A percentile compares a stretch with the other conserved stretches of the same genome.
Conservation (phyloP, 1,140 invertebrate genomes). For the Drosophila kepulauana region DNA sequence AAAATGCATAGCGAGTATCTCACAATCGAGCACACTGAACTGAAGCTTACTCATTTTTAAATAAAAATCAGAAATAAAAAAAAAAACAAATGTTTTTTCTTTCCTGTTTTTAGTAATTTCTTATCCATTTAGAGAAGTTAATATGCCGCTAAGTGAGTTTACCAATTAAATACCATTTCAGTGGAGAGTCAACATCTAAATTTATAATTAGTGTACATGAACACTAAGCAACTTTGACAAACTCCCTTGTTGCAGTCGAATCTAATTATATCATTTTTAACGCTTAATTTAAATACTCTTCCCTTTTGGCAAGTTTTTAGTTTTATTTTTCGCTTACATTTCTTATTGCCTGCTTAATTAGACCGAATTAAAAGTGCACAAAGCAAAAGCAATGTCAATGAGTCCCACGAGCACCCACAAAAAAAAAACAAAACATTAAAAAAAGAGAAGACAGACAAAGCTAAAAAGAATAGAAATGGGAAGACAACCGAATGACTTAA, state of each 20-base stretch:
- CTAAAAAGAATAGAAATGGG: slow-evolving; percentile 15
- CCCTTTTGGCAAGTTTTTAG: slow-evolving; percentile 31
- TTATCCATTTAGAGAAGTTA: too few relatives aligned
- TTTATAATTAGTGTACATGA: too few relatives aligned
- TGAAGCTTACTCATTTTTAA: too few relatives aligned
- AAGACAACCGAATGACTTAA: slow-evolving; percentile 73
- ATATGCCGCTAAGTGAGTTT: not conserved
- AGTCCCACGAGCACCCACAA: slow-evolving; percentile 36
- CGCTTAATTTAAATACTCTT: slow-evolving; percentile 42
- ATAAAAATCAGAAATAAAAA: too few relatives aligned
- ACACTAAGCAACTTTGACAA: too few relatives aligned
- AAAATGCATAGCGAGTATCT: too few relatives aligned
- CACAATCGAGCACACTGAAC: too few relatives aligned
- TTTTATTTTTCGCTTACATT: slow-evolving; percentile 51
- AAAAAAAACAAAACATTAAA: slow-evolving; percentile 12
- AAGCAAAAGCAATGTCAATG: slow-evolving; percentile 53
- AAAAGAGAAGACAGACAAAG: slow-evolving; percentile 13
- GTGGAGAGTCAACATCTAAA: too few relatives aligned
- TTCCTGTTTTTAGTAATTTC: too few relatives aligned
- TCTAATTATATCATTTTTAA: not conserved
- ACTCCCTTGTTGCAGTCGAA: too few relatives aligned
- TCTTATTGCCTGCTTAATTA: slow-evolving; percentile 65
- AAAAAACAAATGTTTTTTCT: too few relatives aligned
- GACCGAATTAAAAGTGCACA: slow-evolving; percentile 73
- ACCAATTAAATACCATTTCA: too few relatives aligned